Percentiles rank a stretch among this genome's conserved stretches.
These are phyloP conservation scores for Siniperca knerii DNA, from an alignment of 2,113 vertebrate species.

Conservation along the genomic window DNA sequence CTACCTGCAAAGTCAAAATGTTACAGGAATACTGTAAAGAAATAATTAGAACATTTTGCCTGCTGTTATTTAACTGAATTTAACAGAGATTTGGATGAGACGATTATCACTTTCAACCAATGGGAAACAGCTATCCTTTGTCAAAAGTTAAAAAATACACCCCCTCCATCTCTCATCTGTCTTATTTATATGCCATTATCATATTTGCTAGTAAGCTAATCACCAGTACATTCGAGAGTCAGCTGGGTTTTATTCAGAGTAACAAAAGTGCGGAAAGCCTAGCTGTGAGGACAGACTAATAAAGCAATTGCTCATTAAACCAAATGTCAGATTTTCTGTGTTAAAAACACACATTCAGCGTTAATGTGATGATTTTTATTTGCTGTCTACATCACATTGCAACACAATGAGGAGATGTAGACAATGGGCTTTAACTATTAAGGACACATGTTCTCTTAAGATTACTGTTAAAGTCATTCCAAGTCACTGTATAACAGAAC, in stretches of 20 bases:
- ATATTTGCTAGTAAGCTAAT: not conserved
- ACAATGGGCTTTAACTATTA: not conserved
- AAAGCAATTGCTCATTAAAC: not conserved
- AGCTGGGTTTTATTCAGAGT: not conserved
- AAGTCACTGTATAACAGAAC: constrained; percentile 5
- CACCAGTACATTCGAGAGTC: not conserved
- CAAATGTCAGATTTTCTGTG: not conserved
- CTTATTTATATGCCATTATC: not conserved
- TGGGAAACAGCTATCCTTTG: not conserved
- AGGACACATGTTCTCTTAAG: not conserved
- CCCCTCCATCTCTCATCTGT: not conserved
- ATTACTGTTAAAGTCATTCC: constrained; percentile 16
- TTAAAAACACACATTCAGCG: not conserved
- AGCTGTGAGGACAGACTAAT: not conserved
- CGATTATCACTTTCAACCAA: no score
- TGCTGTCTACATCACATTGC: not conserved
- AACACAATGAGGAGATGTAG: not conserved
- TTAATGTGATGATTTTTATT: not conserved
- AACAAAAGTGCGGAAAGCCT: not conserved
- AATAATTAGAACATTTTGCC: not conserved
- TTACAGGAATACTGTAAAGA: not conserved
- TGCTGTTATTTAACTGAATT: not conserved
- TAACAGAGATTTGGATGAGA: not conserved
- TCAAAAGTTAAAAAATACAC: not conserved
- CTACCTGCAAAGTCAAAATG: not conserved